Base-by-base conservation (phyloP, 2,797 vertebrate species). In the Gephyroberyx darwinii region DNA sequence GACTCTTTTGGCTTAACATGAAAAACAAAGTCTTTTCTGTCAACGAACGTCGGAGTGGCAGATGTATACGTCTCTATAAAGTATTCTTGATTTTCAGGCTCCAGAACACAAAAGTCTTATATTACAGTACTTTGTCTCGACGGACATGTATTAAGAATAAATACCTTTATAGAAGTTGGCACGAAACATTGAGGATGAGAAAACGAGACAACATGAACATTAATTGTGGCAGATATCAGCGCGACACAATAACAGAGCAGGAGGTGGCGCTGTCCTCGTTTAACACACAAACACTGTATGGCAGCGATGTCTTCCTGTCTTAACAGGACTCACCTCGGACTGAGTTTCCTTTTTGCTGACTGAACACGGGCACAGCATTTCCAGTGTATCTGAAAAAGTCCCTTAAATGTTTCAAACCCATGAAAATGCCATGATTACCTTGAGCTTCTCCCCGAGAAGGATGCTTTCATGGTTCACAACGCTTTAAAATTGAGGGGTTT, bases 71-170 rank as follows among this genome's bases (percentile, higher is more conserved):
- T 83, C 70, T 65, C 77, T 84, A 68, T 69, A 87, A 89, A 84
- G 82, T 84, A 80, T 80, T 86, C 83, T 89, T 88, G 80, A 84
- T 88, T 90, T 85, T 89, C 74, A 77, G 85, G 92, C 89, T 90
- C 82, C 77, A 84, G 74, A 86, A 90, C 85, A 87, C 78, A 35
- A 88, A 85, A 67, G 65, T 82, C 80, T 71, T 83, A 82, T 80
- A 74, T 84, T 87, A 88, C 88, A 91, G 88, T 91, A 89, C 86
- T 86, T 85, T 77, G 59, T 88, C 80, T 84, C 10, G 7, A 88
- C 78, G 80, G 72, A 89, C 84, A 84, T 22, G 26, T 78, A 81
- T 82, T 75, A 86, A 86, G 81, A 90, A 90, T 91, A 92, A 89
- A 90, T 92, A 91, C 81, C 33, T 74, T 37, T 80, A 69, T 77